Evolutionary conservation across 2,113 vertebrate genomes (phyloP), one percentile per base, ranked within the genome.

Genomic region (Perca schrenkii): DNA sequence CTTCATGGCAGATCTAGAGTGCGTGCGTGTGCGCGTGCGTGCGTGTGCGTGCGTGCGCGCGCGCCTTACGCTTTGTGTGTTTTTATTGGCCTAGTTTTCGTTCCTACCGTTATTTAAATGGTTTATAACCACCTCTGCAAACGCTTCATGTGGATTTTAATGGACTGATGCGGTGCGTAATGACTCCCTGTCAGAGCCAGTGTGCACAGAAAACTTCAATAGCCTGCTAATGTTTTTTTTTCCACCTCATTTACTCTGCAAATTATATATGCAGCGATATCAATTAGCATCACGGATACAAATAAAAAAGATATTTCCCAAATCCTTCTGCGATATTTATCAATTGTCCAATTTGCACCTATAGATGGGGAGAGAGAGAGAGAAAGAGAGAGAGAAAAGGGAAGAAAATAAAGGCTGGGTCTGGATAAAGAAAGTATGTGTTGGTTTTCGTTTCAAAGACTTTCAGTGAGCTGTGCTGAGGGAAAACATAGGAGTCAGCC

Each of bases 371-470:
- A 60, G n/a, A 36, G 31, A 12, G 16, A 28, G 70, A 64, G 46
- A 63, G 34, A 46, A 31, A 19, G 21, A 12, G 14, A 53, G 19
- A 19, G 12, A 28, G 7, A 74, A 43, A 43, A 11, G 8, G 43
- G 69, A 84, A 78, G 17, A 25, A 54, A 76, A 84, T 25, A 87
- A 77, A 87, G 71, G 36, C 79, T 53, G 22, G 2, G 40, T 68
- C 3, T 49, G 63, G 46, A 82, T 85, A 85, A 84, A 90, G 84
- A 89, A 89, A 91, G 88, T 84, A 79, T 88, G 86, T 89, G 88
- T 91, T 93, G 91, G 89, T 86, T 90, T 92, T 93, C 79, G 90
- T 94, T 95, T 96, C 94, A 95, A 95, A 94, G 92, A 91, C 87
- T 87, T 94, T 89, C 88, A 89, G 75, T 75, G 93, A 92, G 87